A percentile compares a stretch with the other conserved stretches of the same genome.
These are phyloP conservation scores for Arothron firmamentum DNA, from an alignment of 2,113 vertebrate genomes.

Conservation along the genomic window DNA sequence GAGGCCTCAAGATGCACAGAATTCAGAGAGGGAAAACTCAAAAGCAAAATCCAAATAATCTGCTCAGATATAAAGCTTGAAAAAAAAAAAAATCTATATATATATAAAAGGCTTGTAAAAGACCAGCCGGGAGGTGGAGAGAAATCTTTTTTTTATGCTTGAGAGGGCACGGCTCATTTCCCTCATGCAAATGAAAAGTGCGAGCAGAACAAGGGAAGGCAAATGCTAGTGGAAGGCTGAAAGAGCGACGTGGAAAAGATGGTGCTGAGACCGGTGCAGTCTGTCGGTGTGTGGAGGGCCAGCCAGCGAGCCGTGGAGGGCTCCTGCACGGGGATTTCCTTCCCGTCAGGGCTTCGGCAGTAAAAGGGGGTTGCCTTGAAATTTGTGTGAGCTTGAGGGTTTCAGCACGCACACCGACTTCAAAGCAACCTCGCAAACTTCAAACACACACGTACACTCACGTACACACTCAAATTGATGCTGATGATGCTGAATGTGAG, in stretches of 20 bases:
- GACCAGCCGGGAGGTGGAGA: conserved; percentile 29
- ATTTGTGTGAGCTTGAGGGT: conserved; percentile 15
- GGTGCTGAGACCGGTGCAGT: conserved; percentile 54
- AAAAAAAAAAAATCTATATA: not conserved
- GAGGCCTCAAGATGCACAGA: not conserved
- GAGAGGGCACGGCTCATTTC: conserved; percentile 64
- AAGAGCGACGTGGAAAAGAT: conserved; percentile 70
- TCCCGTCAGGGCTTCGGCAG: conserved; percentile 50
- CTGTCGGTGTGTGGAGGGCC: conserved; percentile 61
- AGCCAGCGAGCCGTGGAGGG: conserved; percentile 21
- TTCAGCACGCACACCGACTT: conserved; percentile 1
- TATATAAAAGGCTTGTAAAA: not conserved
- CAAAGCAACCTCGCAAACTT: not conserved
- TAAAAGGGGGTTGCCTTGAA: conserved; percentile 42
- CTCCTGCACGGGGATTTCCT: conserved; percentile 57
- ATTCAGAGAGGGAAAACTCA: not conserved
- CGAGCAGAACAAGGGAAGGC: conserved; percentile 47
- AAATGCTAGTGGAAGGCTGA: conserved; percentile 60
- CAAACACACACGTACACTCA: not conserved
- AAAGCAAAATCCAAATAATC: too few species aligned
- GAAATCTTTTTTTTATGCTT: conserved; percentile 33
- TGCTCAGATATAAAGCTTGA: not conserved
- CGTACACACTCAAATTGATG: not conserved
- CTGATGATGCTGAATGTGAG: conserved; percentile 21
- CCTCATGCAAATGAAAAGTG: conserved; percentile 73